Evolutionary conservation across 1,140 invertebrate species (phyloP).

Genomic region (Orchesella cincta): DNA sequence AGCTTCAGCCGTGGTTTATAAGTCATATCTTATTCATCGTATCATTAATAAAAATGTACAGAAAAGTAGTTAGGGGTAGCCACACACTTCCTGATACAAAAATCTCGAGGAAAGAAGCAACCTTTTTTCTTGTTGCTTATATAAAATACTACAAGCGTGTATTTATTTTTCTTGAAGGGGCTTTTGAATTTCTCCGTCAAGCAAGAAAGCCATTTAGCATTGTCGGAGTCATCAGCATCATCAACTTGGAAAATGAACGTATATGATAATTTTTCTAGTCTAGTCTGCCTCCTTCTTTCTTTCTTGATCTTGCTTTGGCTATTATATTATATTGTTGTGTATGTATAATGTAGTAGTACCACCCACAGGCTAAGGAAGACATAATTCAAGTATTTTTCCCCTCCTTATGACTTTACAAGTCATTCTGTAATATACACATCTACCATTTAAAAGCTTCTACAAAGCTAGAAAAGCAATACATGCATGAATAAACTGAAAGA

Average conservation of each 20-base stretch:
- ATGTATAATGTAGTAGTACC: neutral
- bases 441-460: neutral
- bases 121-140: too few species aligned
- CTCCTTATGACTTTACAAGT: neutral
- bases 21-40: too few species aligned
- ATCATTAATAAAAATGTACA: too few species aligned
- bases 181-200: too few species aligned
- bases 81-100: too few species aligned
- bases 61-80: too few species aligned
- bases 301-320: neutral
- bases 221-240: conserved; percentile 29
- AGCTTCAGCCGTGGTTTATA: too few species aligned
- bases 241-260: conserved; percentile 41
- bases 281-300: neutral
- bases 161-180: too few species aligned
- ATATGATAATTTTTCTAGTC: conserved; percentile 49
- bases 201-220: neutral
- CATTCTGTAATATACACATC: too few species aligned
- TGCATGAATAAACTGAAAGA: neutral
- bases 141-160: too few species aligned
- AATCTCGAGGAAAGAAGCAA: too few species aligned
- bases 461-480: neutral
- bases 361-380: neutral
- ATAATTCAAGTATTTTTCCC: neutral
- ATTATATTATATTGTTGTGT: neutral